Evolutionary conservation across 2,888 invertebrate genomes (phyloP), one percentile per base, ranked within the genome.

Genomic region (Thecophora atra): DNA sequence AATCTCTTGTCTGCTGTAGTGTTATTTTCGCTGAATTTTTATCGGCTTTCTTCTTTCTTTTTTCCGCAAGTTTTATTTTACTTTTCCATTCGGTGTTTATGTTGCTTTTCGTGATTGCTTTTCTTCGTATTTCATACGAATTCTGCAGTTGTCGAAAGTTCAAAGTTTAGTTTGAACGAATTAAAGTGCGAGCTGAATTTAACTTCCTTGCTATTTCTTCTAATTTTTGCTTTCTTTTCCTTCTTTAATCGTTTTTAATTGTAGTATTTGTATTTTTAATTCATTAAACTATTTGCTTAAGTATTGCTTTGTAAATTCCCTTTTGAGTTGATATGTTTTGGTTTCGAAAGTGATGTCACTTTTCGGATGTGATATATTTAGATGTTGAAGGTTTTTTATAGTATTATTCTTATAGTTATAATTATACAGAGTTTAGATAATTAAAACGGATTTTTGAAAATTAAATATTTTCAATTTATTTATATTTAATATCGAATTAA

Each of bases 351-450:
- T n/a, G 6, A 5, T 37, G 7, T 37, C 47, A n/a, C 51, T 21
- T 62, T 30, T 65, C 54, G 19, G 69, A 64, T 24, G 30, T 74
- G 71, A 72, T 71, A 75, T 73, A 72, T 72, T 71, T 72, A 15
- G 63, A 66, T 52, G 58, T 28, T 37, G 37, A n/a, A n/a, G n/a
- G n/a, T 68, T 54, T 60, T 13, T 62, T 56, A 72, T 65, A n/a
- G n/a, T 65, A 42, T 64, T 71, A 69, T 63, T 72, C 58, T 60
- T 72, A 63, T 67, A 72, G 72, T 70, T 67, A 58, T 30, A 30
- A 63, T 26, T 24, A 52, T 74, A 54, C 21, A n/a, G n/a, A n/a
- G n/a, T n/a, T n/a, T n/a, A n/a, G n/a, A n/a, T n/a, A n/a, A n/a
- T n/a, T n/a, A n/a, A n/a, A n/a, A n/a, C n/a, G n/a, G n/a, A n/a